phyloP scores from a whole-genome alignment of 1,140 invertebrate genomes.

The Phortica variegata region DNA sequence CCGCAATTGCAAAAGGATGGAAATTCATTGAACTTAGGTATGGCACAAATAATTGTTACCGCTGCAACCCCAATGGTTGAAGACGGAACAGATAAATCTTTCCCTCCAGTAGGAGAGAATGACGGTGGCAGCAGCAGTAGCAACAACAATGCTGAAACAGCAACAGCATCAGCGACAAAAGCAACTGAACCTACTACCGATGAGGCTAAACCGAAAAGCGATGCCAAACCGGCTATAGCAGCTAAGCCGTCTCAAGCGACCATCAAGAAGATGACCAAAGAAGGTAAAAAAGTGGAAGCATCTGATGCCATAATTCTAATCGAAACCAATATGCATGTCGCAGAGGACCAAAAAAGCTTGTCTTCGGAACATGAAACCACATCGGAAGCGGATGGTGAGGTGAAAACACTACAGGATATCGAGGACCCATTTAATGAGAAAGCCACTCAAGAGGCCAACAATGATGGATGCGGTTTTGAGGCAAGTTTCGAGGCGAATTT shows the following conservation, averaged over 20 bases:
- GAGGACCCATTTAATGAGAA: conserved; percentile 54
- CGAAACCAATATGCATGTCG: neutral
- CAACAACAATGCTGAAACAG: conserved; percentile 17
- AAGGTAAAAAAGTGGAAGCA: conserved; percentile 30
- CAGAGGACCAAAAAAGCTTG: conserved; percentile 43
- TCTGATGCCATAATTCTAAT: neutral
- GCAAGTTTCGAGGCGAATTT: conserved; percentile 55
- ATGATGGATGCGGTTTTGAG: conserved; percentile 37
- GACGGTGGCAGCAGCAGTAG: conserved; percentile 15
- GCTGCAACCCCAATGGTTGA: conserved; percentile 85
- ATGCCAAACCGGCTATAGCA: conserved; percentile 47
- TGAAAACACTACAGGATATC: conserved; percentile 34
- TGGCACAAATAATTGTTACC: conserved; percentile 84
- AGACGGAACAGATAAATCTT: conserved; percentile 61
- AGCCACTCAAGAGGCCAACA: conserved; percentile 21
- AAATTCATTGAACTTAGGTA: conserved; percentile 62
- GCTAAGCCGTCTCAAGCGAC: conserved; percentile 23
- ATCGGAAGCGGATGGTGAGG: conserved; percentile 26
- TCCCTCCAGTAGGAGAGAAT: conserved; percentile 55
- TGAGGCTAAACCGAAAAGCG: conserved; percentile 52
- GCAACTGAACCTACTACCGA: no score
- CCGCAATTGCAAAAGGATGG: conserved; percentile 31
- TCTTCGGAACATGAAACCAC: conserved; percentile 36
- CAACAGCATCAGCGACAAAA: conserved; percentile 27
- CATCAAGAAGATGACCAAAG: conserved; percentile 44